phyloP scores from a whole-genome alignment of 2,113 vertebrate species.

The Coptodon bakossiorum region DNA sequence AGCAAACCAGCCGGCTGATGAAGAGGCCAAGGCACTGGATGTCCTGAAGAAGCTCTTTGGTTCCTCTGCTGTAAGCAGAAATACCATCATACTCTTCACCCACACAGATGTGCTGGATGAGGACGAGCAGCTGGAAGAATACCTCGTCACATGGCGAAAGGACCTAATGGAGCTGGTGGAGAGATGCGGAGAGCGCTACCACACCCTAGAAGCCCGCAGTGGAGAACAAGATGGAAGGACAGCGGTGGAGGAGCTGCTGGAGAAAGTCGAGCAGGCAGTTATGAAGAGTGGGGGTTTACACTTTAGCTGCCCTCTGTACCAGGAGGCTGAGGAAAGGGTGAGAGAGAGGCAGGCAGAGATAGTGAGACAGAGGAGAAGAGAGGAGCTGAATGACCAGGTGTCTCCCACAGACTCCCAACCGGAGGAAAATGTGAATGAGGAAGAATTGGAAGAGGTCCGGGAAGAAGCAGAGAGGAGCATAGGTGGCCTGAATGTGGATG shows the following conservation, averaged over 20 bases:
- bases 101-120: slow-evolving; percentile 59
- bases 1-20: slow-evolving; percentile 40
- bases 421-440: background rate
- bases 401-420: background rate
- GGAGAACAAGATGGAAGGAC: background rate
- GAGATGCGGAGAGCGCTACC: slow-evolving; percentile 57
- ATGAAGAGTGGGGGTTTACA: slow-evolving; percentile 24
- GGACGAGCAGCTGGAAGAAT: slow-evolving; percentile 53
- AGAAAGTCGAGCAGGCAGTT: slow-evolving; percentile 62
- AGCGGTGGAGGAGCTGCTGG: slow-evolving; percentile 56
- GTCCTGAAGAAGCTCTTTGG: slow-evolving; percentile 59
- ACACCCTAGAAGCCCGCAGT: slow-evolving; percentile 37
- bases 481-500: slow-evolving; percentile 19
- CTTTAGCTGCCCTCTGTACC: slow-evolving; percentile 55
- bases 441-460: slow-evolving; percentile 34
- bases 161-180: slow-evolving; percentile 60
- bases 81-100: slow-evolving; percentile 69
- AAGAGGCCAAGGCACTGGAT: slow-evolving; percentile 51
- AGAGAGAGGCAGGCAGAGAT: slow-evolving; percentile 28
- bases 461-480: slow-evolving; percentile 53
- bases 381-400: background rate
- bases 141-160: slow-evolving; percentile 52
- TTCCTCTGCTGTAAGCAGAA: slow-evolving; percentile 7
- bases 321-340: slow-evolving; percentile 39
- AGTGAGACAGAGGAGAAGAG: background rate